Evolutionary conservation across 2,888 invertebrate species (phyloP).

Genomic region (Epirrhoe alternata): DNA sequence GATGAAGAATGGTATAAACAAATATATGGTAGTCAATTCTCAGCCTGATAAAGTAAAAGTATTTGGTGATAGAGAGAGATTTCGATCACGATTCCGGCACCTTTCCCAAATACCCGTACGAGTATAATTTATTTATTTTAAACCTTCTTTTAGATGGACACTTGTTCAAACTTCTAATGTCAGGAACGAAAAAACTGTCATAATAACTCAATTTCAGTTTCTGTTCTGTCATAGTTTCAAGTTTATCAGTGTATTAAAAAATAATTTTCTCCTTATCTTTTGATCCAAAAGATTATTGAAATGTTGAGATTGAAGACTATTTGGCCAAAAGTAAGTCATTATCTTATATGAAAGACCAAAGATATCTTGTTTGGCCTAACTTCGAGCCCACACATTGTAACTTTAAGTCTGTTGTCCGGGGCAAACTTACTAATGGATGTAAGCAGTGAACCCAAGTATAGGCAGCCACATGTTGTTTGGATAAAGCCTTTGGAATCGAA

Average conservation of each 20-base stretch:
- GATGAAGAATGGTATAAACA: too few species aligned
- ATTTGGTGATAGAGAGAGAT: too few species aligned
- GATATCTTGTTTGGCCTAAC: constrained; percentile 34
- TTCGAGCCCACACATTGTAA: constrained; percentile 34
- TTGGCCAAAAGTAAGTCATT: constrained; percentile 46
- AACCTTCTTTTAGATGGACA: neutral
- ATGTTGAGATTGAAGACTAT: constrained; percentile 44
- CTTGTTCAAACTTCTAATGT: neutral
- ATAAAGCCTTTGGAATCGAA: neutral
- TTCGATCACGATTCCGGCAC: too few species aligned
- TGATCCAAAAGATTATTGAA: constrained; percentile 4
- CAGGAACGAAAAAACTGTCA: neutral
- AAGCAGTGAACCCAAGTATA: neutral
- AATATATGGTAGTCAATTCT: too few species aligned
- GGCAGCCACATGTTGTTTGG: neutral
- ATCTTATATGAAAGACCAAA: constrained; percentile 25
- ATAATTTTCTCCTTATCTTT: neutral
- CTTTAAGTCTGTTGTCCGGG: constrained; percentile 5
- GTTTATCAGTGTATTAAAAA: neutral
- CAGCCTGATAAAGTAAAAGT: too few species aligned
- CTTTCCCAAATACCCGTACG: too few species aligned
- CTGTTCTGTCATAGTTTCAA: neutral
- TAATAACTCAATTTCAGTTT: neutral
- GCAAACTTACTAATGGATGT: constrained; percentile 10
- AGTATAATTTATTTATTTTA: too few species aligned